These are phyloP conservation scores for Nomada ruficornis DNA, from an alignment of 2,888 invertebrate species.

Conservation along the genomic window DNA sequence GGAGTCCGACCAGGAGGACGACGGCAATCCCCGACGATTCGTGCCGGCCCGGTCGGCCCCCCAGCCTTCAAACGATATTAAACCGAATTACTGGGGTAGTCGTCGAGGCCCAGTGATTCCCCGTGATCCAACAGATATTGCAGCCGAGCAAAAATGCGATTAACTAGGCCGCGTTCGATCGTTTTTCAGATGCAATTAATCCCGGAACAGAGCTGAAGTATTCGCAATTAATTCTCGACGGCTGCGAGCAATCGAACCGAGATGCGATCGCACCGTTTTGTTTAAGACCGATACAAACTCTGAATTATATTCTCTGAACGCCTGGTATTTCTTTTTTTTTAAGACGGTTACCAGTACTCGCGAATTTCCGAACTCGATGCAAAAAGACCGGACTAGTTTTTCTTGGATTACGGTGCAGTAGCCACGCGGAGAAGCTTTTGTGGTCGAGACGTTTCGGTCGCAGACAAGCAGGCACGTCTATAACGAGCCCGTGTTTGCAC, in stretches of 20 bases:
- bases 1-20: slow-evolving; percentile 51
- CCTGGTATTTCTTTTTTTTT: no score
- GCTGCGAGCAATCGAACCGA: no score
- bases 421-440: background rate
- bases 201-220: no score
- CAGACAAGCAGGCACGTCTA: background rate
- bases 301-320: no score
- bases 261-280: no score
- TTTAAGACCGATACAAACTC: no score
- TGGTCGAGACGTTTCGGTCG: background rate
- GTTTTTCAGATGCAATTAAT: background rate
- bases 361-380: no score
- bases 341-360: no score
- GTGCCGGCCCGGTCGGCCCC: slow-evolving; percentile 16
- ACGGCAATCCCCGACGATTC: slow-evolving; percentile 50
- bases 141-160: background rate
- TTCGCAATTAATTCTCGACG: no score
- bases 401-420: background rate
- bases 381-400: background rate
- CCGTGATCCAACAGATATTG: background rate
- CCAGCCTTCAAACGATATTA: slow-evolving; percentile 42
- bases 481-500: slow-evolving; percentile 28
- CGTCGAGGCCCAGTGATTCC: slow-evolving; percentile 19
- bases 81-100: slow-evolving; percentile 45
- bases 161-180: background rate